Base-by-base conservation (phyloP, 2,797 vertebrate species). In the Trichosurus vulpecula region DNA sequence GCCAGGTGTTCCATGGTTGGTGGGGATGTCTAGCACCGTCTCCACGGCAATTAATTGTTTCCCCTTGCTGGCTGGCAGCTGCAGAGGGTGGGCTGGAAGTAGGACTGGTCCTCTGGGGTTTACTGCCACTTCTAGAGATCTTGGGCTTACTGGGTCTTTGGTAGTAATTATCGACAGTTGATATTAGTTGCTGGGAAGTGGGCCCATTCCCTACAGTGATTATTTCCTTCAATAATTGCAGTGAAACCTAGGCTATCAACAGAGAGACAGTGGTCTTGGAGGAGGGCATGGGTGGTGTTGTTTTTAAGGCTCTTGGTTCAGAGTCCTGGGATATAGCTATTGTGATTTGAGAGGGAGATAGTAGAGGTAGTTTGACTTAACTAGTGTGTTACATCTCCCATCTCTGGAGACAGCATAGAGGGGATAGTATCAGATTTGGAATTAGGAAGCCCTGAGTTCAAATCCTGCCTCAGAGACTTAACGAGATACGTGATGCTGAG, bases 401-500 rank as follows among this genome's bases (percentile, higher is more conserved):
- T 89, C 30, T 19, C 25, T 90, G 25, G 11, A 66, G 12, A 93
- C 2, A 57, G 16, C 54, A 30, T 29, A 10, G 19, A 54, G 3
- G 9, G 52, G 91, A 19, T n/a, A 94, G 55, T 41, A 81, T n/a
- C 35, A 87, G 57, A n/a, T 35, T 0, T 25, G n/a, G 25, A 55
- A 52, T 10, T 4, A 30, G 41, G 87, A 35, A 54, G 4, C 3
- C 3, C 53, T 9, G 3, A 47, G 12, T 93, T 95, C 96, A 87
- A 57, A 92, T 93, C 95, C 81, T 92, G 35, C 58, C 16, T 74
- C 90, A 30, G n/a, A 27, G 19, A 56, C 54, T 74, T 52, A 92
- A 30, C 53, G 27, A 93, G 94, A 94, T 27, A 51, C 47, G 12
- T 81, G 81, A 54, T 14, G 13, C 92, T 54, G 4, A 13, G 4